Base-by-base conservation (phyloP, 1,140 invertebrate genomes). In the Caenorhabditis briggsae region DNA sequence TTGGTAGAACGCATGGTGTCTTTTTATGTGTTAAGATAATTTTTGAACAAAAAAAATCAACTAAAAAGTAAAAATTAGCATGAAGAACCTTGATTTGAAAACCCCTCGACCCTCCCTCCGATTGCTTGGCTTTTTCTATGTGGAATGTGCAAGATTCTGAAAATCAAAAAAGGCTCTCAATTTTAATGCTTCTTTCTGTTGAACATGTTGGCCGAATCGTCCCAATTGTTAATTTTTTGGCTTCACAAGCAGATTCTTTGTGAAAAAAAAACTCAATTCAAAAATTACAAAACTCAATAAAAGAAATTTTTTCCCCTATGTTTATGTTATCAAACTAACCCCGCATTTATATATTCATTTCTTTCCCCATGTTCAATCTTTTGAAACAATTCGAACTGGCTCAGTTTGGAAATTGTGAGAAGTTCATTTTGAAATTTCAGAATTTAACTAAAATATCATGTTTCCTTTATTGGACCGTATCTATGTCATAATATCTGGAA, bases 61-160 rank as follows among this genome's bases (percentile, higher is more conserved):
- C 8, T 11, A 11, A 48, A 50, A 50, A 78, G 1, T 25, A 61
- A 25, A 11, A 25, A 61, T 25, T 11, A 78, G 70, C 70, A 78
- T 78, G 70, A 78, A 18, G 41, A 70, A 70, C 6, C 33, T 25
- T 25, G 23, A 25, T 46, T 6, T 59, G 33, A 43, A 48, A 82
- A 41, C 9, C 23, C n/a, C 23, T 86, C 33, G 7, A 6, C 8
- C 3, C 16, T 16, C 25, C 46, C n/a, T 86, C 41, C 50, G n/a
- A 87, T 46, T 86, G 86, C 64, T 58, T 56, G 46, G 48, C 61
- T 86, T 78, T 78, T 83, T 86, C 82, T 86, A 48, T 83, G 82
- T 87, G 70, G 70, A 78, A 78, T 78, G 70, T 33, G 33, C 33
- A 33, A 33, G 33, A 33, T 33, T 33, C 33, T 33, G 33, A 33